Evolutionary conservation across 2,888 invertebrate species (phyloP), one percentile per base, ranked within the genome.

Genomic region (Eristalis intricaria): DNA sequence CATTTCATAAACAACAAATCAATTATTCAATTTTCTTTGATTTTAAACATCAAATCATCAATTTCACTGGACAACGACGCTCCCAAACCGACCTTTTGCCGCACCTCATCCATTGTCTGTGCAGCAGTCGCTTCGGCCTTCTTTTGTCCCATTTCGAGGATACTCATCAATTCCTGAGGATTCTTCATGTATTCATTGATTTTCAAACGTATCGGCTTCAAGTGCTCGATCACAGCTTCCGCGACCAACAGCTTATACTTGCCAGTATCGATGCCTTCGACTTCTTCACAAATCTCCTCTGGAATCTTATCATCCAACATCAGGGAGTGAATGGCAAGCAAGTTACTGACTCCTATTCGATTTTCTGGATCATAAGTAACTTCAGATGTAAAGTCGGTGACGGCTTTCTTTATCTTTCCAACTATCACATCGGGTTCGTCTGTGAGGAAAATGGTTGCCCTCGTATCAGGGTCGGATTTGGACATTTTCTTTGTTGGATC

Each of bases 401-500:
- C 94, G 0, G 99, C 96, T 93, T 98, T 98, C 91, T 96, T 97
- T 19, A 98, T 93, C 92, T 97, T 98, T 58, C 94, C 94, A 0
- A 93, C 89, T 73, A 98, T 95, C 15, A 93, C 93, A 60, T 97
- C 96, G 0, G 96, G 95, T 10, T 94, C 92, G 91, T 99, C 99
- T 4, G 94, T 95, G 40, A 99, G 92, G 89, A 96, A 95, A 84
- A 99, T 96, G 75, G 97, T 94, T 88, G 97, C 96, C 91, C 95
- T 96, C 0, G 94, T 92, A 93, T 98, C 96, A 0, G 94, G 91
- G 91, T 98, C 97, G 0, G 99, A 99, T 94, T 99, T 99, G 13
- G 99, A 99, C 99, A 99, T 99, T 94, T 99, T 99, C 91, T 96
- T 97, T 0, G 92, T 91, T 0, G 99, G 98, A 91, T 98, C 96